A percentile compares a stretch with the other conserved stretches of the same genome.
phyloP scores from a whole-genome alignment of 1,140 invertebrate genomes.

The Euwallacea similis region DNA sequence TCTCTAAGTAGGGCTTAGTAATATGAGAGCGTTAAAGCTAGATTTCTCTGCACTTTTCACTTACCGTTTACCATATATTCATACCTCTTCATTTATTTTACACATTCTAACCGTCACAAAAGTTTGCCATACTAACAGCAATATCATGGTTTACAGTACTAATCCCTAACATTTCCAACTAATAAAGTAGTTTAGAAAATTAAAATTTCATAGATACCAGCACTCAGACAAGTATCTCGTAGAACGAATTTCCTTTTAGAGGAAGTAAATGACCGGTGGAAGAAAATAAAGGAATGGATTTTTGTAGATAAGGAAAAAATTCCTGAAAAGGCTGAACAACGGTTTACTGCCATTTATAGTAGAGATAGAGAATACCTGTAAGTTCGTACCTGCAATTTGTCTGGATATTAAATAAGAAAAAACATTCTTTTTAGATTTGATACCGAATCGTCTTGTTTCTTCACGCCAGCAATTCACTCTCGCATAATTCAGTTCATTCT shows the following conservation, averaged over 20 bases:
- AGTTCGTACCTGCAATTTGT: constrained; percentile 50
- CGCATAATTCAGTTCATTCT: constrained; percentile 91
- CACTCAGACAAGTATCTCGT: constrained; percentile 61
- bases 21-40: too few species aligned
- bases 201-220: constrained; percentile 60
- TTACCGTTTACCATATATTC: too few species aligned
- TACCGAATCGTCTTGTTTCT: constrained; percentile 77
- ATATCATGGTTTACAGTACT: too few species aligned
- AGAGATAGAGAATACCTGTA: constrained; percentile 86
- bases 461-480: constrained; percentile 81
- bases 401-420: background rate
- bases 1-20: too few species aligned
- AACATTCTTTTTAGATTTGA: constrained; percentile 72
- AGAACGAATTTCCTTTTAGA: constrained; percentile 65
- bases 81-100: too few species aligned
- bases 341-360: constrained; percentile 81
- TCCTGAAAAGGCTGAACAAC: constrained; percentile 66
- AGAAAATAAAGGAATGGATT: constrained; percentile 63
- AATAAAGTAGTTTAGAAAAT: too few species aligned
- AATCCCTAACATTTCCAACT: too few species aligned
- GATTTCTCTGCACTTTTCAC: too few species aligned
- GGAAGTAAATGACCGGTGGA: constrained; percentile 62
- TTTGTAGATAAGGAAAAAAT: constrained; percentile 68
- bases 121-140: too few species aligned
- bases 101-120: too few species aligned